These are phyloP conservation scores for Ascaphus truei DNA, from an alignment of 2,113 vertebrate species.

Conservation along the genomic window DNA sequence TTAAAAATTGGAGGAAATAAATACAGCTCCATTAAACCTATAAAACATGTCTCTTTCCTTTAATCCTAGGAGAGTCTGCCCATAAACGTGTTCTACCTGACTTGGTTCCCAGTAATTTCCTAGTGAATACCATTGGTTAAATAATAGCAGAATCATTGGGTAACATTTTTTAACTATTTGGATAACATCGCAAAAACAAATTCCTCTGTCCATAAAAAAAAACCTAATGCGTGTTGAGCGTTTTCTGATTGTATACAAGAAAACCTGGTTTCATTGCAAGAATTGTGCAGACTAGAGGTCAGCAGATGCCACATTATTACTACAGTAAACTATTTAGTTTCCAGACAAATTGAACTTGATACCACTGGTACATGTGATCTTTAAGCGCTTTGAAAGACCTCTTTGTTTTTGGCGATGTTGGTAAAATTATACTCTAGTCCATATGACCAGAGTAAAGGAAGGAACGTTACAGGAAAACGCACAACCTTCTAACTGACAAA, in stretches of 20 bases:
- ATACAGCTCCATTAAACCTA: too few species aligned
- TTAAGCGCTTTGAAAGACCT: background rate
- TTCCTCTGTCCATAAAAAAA: background rate
- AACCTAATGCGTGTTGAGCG: background rate
- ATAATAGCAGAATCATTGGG: too few species aligned
- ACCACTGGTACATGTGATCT: conserved; percentile 18
- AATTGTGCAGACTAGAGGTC: background rate
- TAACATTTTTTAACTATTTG: too few species aligned
- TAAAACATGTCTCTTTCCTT: too few species aligned
- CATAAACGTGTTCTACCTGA: too few species aligned
- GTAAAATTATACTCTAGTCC: conserved; percentile 8
- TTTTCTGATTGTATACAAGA: background rate
- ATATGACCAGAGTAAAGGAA: conserved; percentile 13
- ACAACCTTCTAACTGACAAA: conserved; percentile 16
- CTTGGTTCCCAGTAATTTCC: too few species aligned
- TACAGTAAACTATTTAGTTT: background rate
- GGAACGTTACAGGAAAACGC: background rate
- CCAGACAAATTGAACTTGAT: background rate
- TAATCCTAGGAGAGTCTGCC: too few species aligned
- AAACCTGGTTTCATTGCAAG: background rate
- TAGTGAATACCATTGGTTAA: too few species aligned
- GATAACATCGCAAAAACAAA: too few species aligned
- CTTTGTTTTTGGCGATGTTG: background rate
- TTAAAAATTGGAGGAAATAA: too few species aligned
- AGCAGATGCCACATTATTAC: background rate